Percentiles rank a stretch among this genome's conserved stretches.
phyloP scores from a whole-genome alignment of 2,888 invertebrate species.

The Malthinus seriepunctatus region DNA sequence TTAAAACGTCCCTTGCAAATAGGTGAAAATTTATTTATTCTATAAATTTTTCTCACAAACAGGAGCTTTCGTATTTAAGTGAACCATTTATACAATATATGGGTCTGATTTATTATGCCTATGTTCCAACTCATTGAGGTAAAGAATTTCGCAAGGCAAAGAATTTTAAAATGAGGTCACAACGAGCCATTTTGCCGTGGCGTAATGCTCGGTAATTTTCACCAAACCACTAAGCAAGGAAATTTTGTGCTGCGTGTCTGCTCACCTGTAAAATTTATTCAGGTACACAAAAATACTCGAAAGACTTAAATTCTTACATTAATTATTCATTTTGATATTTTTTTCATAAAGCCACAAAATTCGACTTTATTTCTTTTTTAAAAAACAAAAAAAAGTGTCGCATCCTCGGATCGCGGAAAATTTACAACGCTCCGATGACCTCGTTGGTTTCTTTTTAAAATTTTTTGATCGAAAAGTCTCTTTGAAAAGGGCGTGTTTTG shows the following conservation, averaged over 20 bases:
- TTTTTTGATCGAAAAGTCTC: background rate
- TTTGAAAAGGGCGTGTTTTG: background rate
- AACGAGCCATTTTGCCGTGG: constrained; percentile 5
- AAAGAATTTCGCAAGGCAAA: constrained; percentile 24
- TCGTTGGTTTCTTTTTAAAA: background rate
- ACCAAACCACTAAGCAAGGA: background rate
- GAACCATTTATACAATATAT: constrained; percentile 30
- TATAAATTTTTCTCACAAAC: constrained; percentile 36
- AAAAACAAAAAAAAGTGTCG: background rate
- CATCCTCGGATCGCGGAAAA: background rate
- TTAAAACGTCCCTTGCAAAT: constrained; percentile 4
- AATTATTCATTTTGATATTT: constrained; percentile 5
- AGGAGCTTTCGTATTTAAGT: constrained; percentile 31
- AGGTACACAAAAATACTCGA: background rate
- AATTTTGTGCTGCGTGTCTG: background rate
- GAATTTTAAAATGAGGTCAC: constrained; percentile 30
- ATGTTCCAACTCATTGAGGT: constrained; percentile 29
- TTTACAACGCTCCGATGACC: background rate
- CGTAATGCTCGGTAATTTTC: constrained; percentile 9
- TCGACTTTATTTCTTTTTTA: background rate
- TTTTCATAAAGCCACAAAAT: too few relatives aligned
- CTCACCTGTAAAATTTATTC: constrained; percentile 7
- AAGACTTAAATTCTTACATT: background rate
- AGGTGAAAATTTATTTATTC: constrained; percentile 32
- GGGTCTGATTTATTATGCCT: constrained; percentile 28